Base-by-base conservation (phyloP, 2,888 invertebrate species). In the Yponomeuta plumbellus region DNA sequence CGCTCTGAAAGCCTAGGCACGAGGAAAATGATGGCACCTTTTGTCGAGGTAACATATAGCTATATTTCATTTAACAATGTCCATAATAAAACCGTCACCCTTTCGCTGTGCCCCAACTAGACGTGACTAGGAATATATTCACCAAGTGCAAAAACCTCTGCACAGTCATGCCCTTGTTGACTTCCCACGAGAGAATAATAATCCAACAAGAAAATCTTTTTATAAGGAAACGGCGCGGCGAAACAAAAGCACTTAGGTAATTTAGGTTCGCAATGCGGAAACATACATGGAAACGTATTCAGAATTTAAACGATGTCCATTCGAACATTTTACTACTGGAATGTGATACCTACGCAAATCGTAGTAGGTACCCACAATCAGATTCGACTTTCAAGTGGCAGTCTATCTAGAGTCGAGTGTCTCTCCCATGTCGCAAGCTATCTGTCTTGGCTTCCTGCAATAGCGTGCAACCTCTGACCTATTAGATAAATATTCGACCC, bases 121-220 rank as follows among this genome's bases (percentile, higher is more conserved):
- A 74, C 75, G 75, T 74, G 75, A 67, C 69, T 66, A 57, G 61
- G 76, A 76, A 76, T 77, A 74, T 69, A 76, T 74, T 72, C 70
- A 72, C 67, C 61, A 69, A 71, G 73, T 75, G 75, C 74, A 74
- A 74, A 75, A 76, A 75, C 74, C 76, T 74, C 75, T 75, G 75
- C 74, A 77, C 75, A n/a, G n/a, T n/a, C n/a, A 72, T 74, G 75
- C 71, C 71, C 73, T 68, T 71, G 44, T 68, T 71, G 17, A 52
- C 17, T 52, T 17, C 17, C 13, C 17, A 52, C 13, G 44, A 11
- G 44, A 52, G 44, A 52, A 52, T 52, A 52, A 52, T 52, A 17
- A 52, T 17, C 1, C 44, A 5, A 52, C 44, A 52, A 52, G 44
- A 52, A 52, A 52, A 52, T 17, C 34, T 34, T 34, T 52, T 13